phyloP scores from a whole-genome alignment of 2,888 invertebrate species.

The Lydus trimaculatus region DNA sequence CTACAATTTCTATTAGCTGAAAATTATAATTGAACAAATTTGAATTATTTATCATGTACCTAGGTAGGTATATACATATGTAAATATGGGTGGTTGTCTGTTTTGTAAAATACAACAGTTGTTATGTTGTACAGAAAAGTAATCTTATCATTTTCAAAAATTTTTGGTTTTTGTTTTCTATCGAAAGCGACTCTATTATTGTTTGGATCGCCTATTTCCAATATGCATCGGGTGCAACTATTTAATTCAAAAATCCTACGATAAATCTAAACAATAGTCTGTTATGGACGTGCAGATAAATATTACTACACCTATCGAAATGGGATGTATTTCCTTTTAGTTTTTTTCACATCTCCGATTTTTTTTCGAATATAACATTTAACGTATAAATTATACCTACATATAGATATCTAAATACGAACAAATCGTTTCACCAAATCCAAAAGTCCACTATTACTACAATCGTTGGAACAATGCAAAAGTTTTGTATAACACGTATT shows the following conservation, averaged over 20 bases:
- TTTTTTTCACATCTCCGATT: constrained; percentile 8
- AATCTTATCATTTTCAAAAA: too few relatives aligned
- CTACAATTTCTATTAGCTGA: not conserved
- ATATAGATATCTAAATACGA: not conserved
- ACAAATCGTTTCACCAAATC: constrained; percentile 10
- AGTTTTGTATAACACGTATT: not conserved
- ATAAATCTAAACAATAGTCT: constrained; percentile 11
- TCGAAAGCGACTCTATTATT: not conserved
- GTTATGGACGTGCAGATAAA: constrained; percentile 3
- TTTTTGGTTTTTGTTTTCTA: not conserved
- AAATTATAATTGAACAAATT: not conserved
- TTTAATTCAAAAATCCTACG: constrained; percentile 9
- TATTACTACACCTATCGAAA: constrained; percentile 9
- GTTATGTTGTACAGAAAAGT: not conserved
- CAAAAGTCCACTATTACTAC: not conserved
- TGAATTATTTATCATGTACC: not conserved
- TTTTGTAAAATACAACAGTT: not conserved
- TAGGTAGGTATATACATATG: too few relatives aligned
- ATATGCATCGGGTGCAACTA: not conserved
- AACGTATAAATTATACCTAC: too few relatives aligned
- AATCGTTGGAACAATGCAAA: not conserved
- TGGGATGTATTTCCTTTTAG: not conserved
- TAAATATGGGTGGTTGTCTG: too few relatives aligned
- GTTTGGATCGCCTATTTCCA: not conserved
- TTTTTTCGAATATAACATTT: not conserved